These are phyloP conservation scores for Ypsolopha sequella DNA, from an alignment of 2,888 invertebrate genomes.

Conservation along the genomic window DNA sequence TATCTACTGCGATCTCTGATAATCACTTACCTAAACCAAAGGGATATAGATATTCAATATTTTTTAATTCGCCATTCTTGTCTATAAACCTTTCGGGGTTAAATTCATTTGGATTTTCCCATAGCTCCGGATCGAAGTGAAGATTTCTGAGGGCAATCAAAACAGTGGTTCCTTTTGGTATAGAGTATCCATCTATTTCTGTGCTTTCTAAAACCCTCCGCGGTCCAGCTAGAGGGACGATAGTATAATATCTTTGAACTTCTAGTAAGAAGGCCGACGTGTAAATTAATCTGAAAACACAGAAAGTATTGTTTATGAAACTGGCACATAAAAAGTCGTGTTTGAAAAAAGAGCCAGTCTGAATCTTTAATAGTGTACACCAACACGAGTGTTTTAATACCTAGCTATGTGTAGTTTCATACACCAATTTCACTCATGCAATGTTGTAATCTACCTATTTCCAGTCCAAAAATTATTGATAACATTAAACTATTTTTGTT, in stretches of 20 bases:
- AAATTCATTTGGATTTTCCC: constrained; percentile 71
- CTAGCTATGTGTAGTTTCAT: too few relatives aligned
- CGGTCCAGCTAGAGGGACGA: constrained; percentile 69
- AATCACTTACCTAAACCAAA: constrained; percentile 74
- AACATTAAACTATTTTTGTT: too few relatives aligned
- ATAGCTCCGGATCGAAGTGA: constrained; percentile 61
- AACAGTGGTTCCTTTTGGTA: constrained; percentile 65
- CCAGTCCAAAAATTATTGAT: too few relatives aligned
- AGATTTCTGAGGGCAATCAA: constrained; percentile 65
- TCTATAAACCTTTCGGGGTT: constrained; percentile 75
- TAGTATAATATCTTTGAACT: constrained; percentile 65
- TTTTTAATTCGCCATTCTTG: constrained; percentile 56
- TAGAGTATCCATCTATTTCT: constrained; percentile 42
- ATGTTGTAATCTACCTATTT: too few relatives aligned
- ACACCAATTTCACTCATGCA: too few relatives aligned
- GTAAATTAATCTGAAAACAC: constrained; percentile 51
- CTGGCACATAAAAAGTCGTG: too few relatives aligned
- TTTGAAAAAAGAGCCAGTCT: too few relatives aligned
- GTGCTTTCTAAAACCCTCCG: constrained; percentile 43
- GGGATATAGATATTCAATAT: constrained; percentile 68
- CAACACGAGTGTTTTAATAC: too few relatives aligned
- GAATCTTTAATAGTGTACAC: too few relatives aligned
- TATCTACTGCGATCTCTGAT: background rate
- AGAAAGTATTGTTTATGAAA: constrained; percentile 6
- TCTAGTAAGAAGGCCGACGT: constrained; percentile 70